These are phyloP conservation scores for Oxygymnocypris stewartii DNA, from an alignment of 2,113 vertebrate genomes.

Conservation along the genomic window DNA sequence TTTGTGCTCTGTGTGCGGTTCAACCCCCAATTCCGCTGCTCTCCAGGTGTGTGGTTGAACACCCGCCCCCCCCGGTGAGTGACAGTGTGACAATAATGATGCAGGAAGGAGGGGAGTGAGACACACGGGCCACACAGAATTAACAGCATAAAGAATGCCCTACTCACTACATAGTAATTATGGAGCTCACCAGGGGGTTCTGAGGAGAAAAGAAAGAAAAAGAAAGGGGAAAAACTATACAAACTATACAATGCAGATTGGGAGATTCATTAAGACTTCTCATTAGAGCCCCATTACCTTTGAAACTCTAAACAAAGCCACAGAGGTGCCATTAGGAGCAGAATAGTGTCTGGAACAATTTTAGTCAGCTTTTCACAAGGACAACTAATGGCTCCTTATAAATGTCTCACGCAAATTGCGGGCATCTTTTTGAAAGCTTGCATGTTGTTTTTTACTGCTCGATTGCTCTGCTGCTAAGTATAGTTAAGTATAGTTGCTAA, in stretches of 20 bases:
- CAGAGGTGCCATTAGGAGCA: constrained; percentile 55
- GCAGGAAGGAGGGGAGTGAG: constrained; percentile 43
- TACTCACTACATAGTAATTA: constrained; percentile 53
- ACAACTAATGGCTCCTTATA: constrained; percentile 48
- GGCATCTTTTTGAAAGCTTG: constrained; percentile 37
- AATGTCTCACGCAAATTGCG: constrained; percentile 47
- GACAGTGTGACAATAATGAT: constrained; percentile 53
- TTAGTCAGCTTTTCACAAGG: constrained; percentile 46
- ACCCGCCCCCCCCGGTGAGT: constrained; percentile 29
- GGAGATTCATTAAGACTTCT: constrained; percentile 59
- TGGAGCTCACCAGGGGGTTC: constrained; percentile 47
- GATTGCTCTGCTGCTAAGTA: neutral
- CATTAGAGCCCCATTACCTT: constrained; percentile 55
- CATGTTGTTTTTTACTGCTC: constrained; percentile 29
- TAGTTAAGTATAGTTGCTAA: constrained; percentile 26
- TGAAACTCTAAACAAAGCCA: constrained; percentile 48
- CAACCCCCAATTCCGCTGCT: constrained; percentile 31
- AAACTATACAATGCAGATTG: constrained; percentile 55
- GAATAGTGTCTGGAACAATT: constrained; percentile 53
- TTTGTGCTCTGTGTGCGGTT: constrained; percentile 34
- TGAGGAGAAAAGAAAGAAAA: constrained; percentile 40
- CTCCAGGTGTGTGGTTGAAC: constrained; percentile 49
- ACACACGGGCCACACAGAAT: constrained; percentile 41
- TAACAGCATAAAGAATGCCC: constrained; percentile 44
- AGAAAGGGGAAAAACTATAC: constrained; percentile 42